phyloP scores from a whole-genome alignment of 2,113 vertebrate species.

The Chaetorhynchus papuensis region DNA sequence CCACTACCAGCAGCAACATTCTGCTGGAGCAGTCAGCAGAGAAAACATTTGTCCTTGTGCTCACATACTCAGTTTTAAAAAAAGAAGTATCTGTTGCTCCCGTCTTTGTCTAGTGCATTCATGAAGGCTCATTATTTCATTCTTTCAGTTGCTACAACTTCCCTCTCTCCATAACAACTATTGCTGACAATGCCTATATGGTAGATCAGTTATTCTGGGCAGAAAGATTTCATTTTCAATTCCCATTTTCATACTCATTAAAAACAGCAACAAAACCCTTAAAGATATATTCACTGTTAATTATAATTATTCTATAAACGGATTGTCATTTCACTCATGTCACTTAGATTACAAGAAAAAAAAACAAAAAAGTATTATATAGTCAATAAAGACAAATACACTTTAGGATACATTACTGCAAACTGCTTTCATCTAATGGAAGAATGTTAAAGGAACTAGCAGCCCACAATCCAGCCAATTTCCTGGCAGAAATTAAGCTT shows the following conservation, averaged over 20 bases:
- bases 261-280: neutral
- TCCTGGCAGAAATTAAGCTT: conserved; percentile 8
- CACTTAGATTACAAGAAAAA: conserved; percentile 12
- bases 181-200: neutral
- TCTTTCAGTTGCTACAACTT: neutral
- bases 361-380: neutral
- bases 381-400: neutral
- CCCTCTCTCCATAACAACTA: neutral
- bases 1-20: neutral
- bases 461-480: neutral
- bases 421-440: neutral
- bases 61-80: neutral
- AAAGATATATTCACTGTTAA: neutral
- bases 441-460: neutral
- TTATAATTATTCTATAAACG: conserved; percentile 16
- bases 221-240: conserved; percentile 18
- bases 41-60: neutral
- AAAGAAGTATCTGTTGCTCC: neutral
- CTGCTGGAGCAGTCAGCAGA: neutral
- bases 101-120: neutral
- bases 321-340: neutral
- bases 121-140: neutral
- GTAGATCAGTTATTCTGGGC: neutral
- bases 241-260: conserved; percentile 2
- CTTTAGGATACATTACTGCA: neutral